Base-by-base conservation (phyloP, 1,140 invertebrate genomes). In the Lasaia peninsularis region DNA sequence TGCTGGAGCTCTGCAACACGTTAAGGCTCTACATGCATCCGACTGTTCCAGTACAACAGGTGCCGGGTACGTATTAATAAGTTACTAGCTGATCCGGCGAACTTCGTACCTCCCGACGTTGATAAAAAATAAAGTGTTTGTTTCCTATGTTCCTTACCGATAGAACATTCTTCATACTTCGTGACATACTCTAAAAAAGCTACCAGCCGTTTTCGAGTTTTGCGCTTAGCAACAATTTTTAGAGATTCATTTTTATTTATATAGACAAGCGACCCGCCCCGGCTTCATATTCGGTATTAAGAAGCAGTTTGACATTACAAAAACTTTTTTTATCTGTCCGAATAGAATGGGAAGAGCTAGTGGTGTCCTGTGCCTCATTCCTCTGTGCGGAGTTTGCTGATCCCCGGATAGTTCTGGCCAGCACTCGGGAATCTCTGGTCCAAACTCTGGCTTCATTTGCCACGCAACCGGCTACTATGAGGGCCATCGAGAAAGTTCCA, bases 301-400 rank as follows among this genome's bases (percentile, higher is more conserved):
- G 9, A 14, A 14, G 12, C 16, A 14, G 37, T 40, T n/a, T n/a
- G 16, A 40, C 12, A 2, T 14, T n/a, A 1, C 4, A 40, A 40
- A 7, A 14, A 6, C 14, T 12, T 12, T 51, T 12, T 1, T 51
- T 31, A 32, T 28, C n/a, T 18, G 1, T 12, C 12, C 12, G 40
- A 50, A 11, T 63, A 88, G 76, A 86, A 57, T 88, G 86, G 86
- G 86, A 88, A 21, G 80, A 86, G 2, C 76, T 93, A 18, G 77
- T 95, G 0, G 86, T 91, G 32, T 91, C 92, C 0, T 93, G 94
- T 56, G 94, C 93, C 0, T 89, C 93, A 35, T 97, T 96, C 76
- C 84, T 96, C 0, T 93, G 93, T 37, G 83, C 91, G 7, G 94
- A 96, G 80, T 95, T 96, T 63, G 91, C 94, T 8, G 95, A 96